These are phyloP conservation scores for Eulithis testata DNA, from an alignment of 2,888 invertebrate species.

Conservation along the genomic window DNA sequence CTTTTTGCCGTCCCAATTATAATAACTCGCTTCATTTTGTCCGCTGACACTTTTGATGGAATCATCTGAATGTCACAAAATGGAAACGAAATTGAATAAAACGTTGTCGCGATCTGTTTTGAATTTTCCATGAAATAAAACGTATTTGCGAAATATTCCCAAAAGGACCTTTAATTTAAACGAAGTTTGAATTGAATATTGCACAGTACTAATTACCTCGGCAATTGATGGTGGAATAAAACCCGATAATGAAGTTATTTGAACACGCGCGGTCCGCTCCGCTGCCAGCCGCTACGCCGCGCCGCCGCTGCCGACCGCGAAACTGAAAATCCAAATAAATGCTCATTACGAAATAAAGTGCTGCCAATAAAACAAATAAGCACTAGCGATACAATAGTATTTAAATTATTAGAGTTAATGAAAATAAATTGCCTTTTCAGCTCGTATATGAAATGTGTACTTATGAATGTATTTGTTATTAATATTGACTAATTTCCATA, in stretches of 20 bases:
- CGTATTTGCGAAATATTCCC: slow-evolving; percentile 2
- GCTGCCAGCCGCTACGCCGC: neutral
- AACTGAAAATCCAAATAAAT: slow-evolving; percentile 7
- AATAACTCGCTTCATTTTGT: slow-evolving; percentile 47
- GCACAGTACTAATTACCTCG: slow-evolving; percentile 9
- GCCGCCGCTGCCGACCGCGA: neutral
- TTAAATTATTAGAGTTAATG: slow-evolving; percentile 4
- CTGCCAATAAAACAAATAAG: slow-evolving; percentile 1
- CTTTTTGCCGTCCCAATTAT: slow-evolving; percentile 46
- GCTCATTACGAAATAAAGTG: slow-evolving; percentile 6
- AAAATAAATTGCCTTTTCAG: slow-evolving; percentile 19
- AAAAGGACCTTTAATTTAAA: slow-evolving; percentile 8
- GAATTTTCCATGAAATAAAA: slow-evolving; percentile 11
- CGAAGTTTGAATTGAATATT: slow-evolving; percentile 10
- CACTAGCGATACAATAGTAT: neutral
- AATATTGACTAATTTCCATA: slow-evolving; percentile 16
- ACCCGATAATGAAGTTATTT: slow-evolving; percentile 18
- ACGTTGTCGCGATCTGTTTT: slow-evolving; percentile 11
- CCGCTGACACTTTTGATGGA: slow-evolving; percentile 17
- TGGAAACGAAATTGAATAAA: slow-evolving; percentile 15
- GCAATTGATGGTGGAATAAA: slow-evolving; percentile 11
- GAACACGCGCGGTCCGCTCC: neutral
- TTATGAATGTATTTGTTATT: no score
- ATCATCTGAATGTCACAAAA: slow-evolving; percentile 14
- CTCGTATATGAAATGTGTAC: slow-evolving; percentile 4